phyloP scores from a whole-genome alignment of 1,140 invertebrate genomes.

The Lysiphlebus fabarum region DNA sequence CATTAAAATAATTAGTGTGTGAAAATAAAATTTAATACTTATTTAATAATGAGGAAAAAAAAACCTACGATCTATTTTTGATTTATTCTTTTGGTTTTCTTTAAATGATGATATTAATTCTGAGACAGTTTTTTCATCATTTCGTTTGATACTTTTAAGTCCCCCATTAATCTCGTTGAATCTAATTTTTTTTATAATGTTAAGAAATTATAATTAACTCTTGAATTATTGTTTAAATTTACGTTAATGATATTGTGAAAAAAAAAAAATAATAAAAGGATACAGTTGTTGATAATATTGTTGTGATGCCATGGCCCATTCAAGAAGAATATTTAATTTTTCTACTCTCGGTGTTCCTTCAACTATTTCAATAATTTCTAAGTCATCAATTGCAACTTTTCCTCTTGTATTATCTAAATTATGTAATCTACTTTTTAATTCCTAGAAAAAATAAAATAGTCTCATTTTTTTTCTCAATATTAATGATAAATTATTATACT shows the following conservation, averaged over 20 bases:
- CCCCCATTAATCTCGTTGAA: conserved; percentile 26
- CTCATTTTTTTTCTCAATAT: not conserved
- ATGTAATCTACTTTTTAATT: conserved; percentile 35
- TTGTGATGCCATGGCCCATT: conserved; percentile 35
- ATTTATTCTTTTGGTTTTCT: conserved; percentile 23
- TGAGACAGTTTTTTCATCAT: conserved; percentile 25
- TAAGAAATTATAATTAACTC: conserved; percentile 13
- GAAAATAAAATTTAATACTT: no score
- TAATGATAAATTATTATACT: conserved; percentile 3
- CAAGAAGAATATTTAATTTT: conserved; percentile 36
- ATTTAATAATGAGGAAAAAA: conserved; percentile 1
- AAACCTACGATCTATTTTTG: conserved; percentile 31
- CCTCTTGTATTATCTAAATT: conserved; percentile 36
- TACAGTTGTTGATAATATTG: conserved; percentile 39
- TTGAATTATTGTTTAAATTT: no score
- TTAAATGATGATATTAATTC: conserved; percentile 29
- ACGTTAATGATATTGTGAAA: no score
- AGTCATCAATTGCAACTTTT: conserved; percentile 32
- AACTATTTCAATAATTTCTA: conserved; percentile 32
- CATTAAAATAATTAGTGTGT: conserved; percentile 9
- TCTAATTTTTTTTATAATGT: conserved; percentile 19
- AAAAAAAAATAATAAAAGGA: conserved; percentile 25
- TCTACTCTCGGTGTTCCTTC: conserved; percentile 38
- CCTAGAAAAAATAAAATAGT: conserved; percentile 29
- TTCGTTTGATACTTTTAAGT: conserved; percentile 30